phyloP scores from a whole-genome alignment of 2,113 vertebrate genomes.

The Rhinogobius similis region DNA sequence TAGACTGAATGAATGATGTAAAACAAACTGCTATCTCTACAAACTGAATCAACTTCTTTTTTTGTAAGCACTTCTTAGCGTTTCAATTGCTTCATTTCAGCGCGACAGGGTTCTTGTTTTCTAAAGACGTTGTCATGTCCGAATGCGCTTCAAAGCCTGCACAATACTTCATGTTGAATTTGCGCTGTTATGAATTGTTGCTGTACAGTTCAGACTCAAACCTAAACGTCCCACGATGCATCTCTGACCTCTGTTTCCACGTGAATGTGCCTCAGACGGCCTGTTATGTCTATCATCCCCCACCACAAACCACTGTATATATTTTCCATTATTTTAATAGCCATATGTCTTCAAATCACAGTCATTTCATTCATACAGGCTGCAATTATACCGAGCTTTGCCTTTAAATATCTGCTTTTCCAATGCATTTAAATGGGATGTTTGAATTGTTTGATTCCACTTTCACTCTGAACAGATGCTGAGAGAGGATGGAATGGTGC shows the following conservation, averaged over 20 bases:
- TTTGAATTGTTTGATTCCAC: neutral
- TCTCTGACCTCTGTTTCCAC: neutral
- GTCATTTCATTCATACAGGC: neutral
- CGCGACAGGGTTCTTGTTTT: too few species aligned
- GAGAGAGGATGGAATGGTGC: too few species aligned
- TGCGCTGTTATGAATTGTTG: neutral
- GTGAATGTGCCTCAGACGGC: neutral
- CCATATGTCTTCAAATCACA: neutral
- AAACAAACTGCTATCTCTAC: too few species aligned
- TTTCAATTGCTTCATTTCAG: too few species aligned
- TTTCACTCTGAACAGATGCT: neutral
- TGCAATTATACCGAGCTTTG: neutral
- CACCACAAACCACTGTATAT: slow-evolving; percentile 6
- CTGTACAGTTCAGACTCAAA: neutral
- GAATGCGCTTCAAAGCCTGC: neutral
- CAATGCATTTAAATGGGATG: neutral
- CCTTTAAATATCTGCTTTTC: neutral
- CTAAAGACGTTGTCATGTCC: neutral
- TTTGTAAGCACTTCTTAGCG: too few species aligned
- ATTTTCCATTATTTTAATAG: slow-evolving; percentile 9
- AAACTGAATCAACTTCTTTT: too few species aligned
- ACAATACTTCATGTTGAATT: neutral
- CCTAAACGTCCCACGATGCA: neutral
- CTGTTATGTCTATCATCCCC: slow-evolving; percentile 3
- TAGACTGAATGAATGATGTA: too few species aligned